A percentile compares a stretch with the other conserved stretches of the same genome.
Conservation (phyloP, 2,113 vertebrate species). For the Gallinago jamesoni region DNA sequence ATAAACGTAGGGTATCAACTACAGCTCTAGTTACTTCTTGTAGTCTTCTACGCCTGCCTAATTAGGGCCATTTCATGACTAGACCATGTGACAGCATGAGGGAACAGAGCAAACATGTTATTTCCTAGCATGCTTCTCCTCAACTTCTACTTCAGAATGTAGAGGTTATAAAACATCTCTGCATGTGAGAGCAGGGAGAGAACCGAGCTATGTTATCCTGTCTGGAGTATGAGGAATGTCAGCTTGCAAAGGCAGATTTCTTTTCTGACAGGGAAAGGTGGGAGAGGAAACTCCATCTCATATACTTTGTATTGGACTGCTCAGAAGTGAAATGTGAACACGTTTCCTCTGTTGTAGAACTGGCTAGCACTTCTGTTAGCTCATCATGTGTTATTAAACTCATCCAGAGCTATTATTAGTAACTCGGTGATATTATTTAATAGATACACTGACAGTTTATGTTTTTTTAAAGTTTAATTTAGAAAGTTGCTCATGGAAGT, state of each 20-base stretch:
- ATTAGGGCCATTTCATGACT: neutral
- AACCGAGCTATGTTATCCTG: neutral
- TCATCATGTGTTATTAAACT: neutral
- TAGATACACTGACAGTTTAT: neutral
- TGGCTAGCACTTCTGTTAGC: neutral
- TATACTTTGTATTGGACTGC: neutral
- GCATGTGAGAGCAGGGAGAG: neutral
- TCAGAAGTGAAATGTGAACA: neutral
- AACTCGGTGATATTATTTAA: neutral
- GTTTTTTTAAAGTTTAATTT: neutral
- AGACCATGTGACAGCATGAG: neutral
- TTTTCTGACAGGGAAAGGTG: neutral
- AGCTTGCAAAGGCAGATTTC: neutral
- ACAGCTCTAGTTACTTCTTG: neutral
- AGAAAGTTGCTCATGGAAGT: neutral
- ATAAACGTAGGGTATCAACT: neutral
- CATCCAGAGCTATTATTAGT: neutral
- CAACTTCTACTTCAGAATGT: neutral
- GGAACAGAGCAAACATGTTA: accelerated
- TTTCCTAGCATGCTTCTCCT: neutral
- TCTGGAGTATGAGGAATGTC: neutral
- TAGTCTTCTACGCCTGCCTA: neutral
- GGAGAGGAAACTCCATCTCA: neutral
- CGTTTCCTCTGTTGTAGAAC: neutral
- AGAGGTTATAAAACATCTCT: neutral